These are phyloP conservation scores for Orius insidiosus DNA, from an alignment of 1,140 invertebrate genomes.

Conservation along the genomic window DNA sequence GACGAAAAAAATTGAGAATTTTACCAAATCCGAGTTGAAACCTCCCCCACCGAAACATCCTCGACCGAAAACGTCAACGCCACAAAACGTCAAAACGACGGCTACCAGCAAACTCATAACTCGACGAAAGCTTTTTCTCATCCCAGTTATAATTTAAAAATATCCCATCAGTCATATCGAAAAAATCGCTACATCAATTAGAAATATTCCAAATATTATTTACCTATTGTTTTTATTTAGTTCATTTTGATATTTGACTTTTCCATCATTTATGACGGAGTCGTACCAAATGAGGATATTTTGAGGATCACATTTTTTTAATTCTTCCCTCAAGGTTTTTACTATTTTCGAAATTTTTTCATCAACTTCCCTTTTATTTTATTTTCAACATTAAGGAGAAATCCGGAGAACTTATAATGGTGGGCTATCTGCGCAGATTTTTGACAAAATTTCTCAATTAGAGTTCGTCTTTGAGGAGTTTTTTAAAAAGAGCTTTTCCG, in stretches of 20 bases:
- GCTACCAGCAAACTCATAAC: slow-evolving; percentile 28
- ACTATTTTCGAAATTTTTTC: slow-evolving; percentile 20
- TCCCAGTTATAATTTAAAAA: slow-evolving; percentile 92
- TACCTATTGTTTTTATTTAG: slow-evolving; percentile 70
- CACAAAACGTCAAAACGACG: slow-evolving; percentile 70
- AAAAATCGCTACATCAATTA: slow-evolving; percentile 46
- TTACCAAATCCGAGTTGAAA: slow-evolving; percentile 63
- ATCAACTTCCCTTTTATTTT: slow-evolving; percentile 34
- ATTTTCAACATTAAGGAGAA: slow-evolving; percentile 93
- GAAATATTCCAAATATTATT: slow-evolving; percentile 19
- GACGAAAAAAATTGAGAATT: slow-evolving; percentile 4
- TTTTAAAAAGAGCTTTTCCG: no score
- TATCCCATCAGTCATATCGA: slow-evolving; percentile 77
- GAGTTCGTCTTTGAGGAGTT: background rate
- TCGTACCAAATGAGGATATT: slow-evolving; percentile 5
- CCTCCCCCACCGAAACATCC: slow-evolving; percentile 72
- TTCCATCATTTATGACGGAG: slow-evolving; percentile 33
- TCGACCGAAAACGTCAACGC: slow-evolving; percentile 89
- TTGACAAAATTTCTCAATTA: slow-evolving; percentile 27
- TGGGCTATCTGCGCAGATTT: slow-evolving; percentile 53
- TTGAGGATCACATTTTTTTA: slow-evolving; percentile 6
- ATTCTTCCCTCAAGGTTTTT: slow-evolving; percentile 14
- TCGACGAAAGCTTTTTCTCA: slow-evolving; percentile 38
- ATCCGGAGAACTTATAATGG: slow-evolving; percentile 79
- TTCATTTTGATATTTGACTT: slow-evolving; percentile 81